Base-by-base conservation (phyloP, 1,140 invertebrate species). In the Thalassaphorura encarpata region DNA sequence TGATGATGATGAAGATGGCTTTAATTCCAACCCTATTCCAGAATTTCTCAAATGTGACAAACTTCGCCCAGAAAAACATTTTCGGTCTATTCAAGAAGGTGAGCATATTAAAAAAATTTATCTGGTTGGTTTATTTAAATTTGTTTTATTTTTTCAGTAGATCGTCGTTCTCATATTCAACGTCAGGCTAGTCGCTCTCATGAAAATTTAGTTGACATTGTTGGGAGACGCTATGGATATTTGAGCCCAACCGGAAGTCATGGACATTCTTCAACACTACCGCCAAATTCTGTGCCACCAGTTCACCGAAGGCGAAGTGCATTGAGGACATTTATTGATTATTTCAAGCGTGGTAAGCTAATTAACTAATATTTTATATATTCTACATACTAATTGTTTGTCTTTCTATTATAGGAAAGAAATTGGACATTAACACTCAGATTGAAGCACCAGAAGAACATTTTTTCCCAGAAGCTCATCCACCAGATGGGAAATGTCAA, bases 211-310 rank as follows among this genome's bases (percentile, higher is more conserved):
- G n/a, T 62, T 19, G 60, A 62, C 23, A 50, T 31, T 42, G 36
- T 3, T 18, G 23, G 13, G 3, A 5, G 26, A 13, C 11, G 18
- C 3, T 11, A 29, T 8, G 13, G 26, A 4, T 36, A 31, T n/a
- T 27, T 27, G 16, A 21, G 21, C 28, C 48, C 48, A 13, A 27
- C 26, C 21, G 48, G 23, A 13, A 21, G 33, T 36, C 55, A 54
- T 18, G 60, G 60, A 29, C 60, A 60, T 26, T 48, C 62, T 23
- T 57, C 58, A n/a, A 64, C 62, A 31, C 39, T 64, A 24, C 62
- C 62, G 6, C 33, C 60, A 3, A 64, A 64, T 42, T 51, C 50
- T 31, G 28, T 61, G 23, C 55, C 62, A 43, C 62, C 62, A 16
- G 19, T 43, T 11, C 31, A 31, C n/a, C 42, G 33, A 40, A 31